Evolutionary conservation across 2,797 vertebrate species (phyloP).

Genomic region (Gallinago solitaria): DNA sequence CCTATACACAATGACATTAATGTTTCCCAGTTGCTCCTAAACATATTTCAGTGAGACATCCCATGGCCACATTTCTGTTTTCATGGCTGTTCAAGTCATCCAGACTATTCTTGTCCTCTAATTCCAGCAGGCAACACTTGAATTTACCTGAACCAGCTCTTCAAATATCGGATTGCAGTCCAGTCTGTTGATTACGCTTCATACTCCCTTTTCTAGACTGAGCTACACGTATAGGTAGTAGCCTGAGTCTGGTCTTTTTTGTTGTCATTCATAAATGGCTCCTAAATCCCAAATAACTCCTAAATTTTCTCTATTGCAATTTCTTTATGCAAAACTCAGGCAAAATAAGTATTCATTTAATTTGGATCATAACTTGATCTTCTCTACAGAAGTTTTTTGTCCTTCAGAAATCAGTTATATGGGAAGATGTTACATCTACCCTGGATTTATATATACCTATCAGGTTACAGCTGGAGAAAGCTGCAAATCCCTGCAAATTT

Average conservation of each 20-base stretch:
- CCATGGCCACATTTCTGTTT: neutral
- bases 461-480: neutral
- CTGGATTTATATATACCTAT: neutral
- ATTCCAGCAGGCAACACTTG: neutral
- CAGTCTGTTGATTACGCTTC: accelerated
- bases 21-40: neutral
- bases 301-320: neutral
- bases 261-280: neutral
- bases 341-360: neutral
- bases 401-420: neutral
- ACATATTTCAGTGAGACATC: neutral
- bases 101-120: neutral
- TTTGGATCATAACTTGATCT: neutral
- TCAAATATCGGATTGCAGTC: neutral
- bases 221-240: neutral
- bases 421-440: neutral
- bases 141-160: neutral
- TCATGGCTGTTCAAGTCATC: neutral
- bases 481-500: neutral
- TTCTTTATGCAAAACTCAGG: neutral
- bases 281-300: too few relatives aligned
- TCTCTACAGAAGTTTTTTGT: neutral
- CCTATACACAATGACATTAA: neutral
- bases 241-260: neutral
- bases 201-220: neutral